A percentile compares a stretch with the other conserved stretches of the same genome.
Evolutionary conservation across 2,113 vertebrate species (phyloP).

Genomic region (Phoenicopterus ruber): DNA sequence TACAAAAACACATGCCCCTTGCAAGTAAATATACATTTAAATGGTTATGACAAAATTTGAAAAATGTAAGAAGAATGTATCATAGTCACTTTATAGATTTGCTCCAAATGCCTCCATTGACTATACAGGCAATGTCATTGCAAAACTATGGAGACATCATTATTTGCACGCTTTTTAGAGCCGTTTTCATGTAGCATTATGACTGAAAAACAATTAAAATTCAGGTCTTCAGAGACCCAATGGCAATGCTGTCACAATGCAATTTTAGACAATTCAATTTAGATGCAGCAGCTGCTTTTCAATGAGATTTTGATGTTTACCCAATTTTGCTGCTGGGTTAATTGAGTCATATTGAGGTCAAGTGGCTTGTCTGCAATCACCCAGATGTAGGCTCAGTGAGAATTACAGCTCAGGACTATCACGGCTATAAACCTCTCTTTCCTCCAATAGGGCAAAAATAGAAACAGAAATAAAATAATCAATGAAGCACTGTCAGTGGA

Average conservation of each 20-base stretch:
- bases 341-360: constrained; percentile 61
- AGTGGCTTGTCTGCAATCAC: constrained; percentile 48
- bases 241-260: constrained; percentile 36
- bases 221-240: constrained; percentile 1
- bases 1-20: not conserved
- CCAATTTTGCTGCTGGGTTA: constrained; percentile 58
- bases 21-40: not conserved
- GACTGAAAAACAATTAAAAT: constrained; percentile 53
- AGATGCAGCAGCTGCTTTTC: constrained; percentile 59
- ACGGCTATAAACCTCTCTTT: not conserved
- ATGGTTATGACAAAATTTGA: not conserved
- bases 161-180: not conserved
- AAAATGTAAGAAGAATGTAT: not conserved
- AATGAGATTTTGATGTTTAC: constrained; percentile 50
- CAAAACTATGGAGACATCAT: not conserved
- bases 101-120: not conserved
- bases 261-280: constrained; percentile 58
- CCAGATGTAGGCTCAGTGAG: constrained; percentile 18
- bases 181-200: not conserved
- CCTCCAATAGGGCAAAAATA: not conserved
- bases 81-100: not conserved
- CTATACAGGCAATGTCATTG: not conserved
- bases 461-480: not conserved
- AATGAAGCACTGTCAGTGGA: not conserved
- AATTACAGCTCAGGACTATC: constrained; percentile 25